Evolutionary conservation across 1,140 invertebrate species (phyloP), one percentile per base, ranked within the genome.

Genomic region (Dendrolimus kikuchii): DNA sequence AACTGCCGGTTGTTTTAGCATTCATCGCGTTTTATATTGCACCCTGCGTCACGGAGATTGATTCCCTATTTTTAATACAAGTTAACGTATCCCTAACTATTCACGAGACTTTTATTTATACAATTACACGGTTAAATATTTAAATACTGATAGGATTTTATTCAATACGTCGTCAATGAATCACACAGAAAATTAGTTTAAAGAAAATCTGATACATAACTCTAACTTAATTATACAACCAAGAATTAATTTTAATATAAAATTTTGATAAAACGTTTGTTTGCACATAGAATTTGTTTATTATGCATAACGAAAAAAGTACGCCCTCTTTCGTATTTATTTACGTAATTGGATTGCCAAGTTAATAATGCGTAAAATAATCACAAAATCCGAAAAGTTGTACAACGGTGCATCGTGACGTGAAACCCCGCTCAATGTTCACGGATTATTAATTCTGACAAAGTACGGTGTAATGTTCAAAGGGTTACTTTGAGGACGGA

Each of bases 311-410:
- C 23, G 23, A 23, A 23, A 23, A 23, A 23, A 23, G 23, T 23
- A 23, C 23, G 23, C 23, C 23, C 23, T 23, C 23, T 23, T 23
- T 23, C 23, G 23, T 23, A 23, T 23, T 77, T 71, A 71, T 74
- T 71, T 72, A 69, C 62, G 69, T 82, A 86, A 86, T 86, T 86
- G 77, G 52, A 82, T 82, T 82, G 82, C 67, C 52, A 67, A 75
- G 73, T 84, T 84, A 86, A 86, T 81, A 78, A 84, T 76, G 81
- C 82, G 81, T 81, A 79, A 86, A 86, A 83, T 81, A 86, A 82
- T 84, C 78, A 68, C 59, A 72, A 76, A 81, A 77, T 78, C 74
- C 66, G 77, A 74, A 80, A 82, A 86, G 69, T 78, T 71, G 68
- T 47, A 60, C 64, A 69, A 66, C 61, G 57, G 64, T 57, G 49